These are phyloP conservation scores for Struthio camelus DNA, from an alignment of 2,113 vertebrate species.

Conservation along the genomic window DNA sequence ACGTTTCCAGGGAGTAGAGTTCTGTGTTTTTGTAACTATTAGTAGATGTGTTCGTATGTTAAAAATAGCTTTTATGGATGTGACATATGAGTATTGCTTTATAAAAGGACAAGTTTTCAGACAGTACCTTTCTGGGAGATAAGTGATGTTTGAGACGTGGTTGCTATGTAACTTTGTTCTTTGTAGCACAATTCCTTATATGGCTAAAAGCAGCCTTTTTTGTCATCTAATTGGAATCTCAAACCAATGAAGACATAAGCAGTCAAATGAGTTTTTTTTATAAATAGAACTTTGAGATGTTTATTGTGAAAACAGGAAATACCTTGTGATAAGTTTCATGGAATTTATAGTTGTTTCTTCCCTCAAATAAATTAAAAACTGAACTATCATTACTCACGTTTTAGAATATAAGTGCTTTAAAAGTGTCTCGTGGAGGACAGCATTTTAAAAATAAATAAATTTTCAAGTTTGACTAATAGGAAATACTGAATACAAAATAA, in stretches of 20 bases:
- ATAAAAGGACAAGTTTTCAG: not conserved
- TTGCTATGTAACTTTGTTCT: not conserved
- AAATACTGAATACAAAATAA: not conserved
- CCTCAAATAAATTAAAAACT: too few species aligned
- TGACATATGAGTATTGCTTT: not conserved
- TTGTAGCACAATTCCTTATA: slow-evolving; percentile 31
- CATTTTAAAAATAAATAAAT: not conserved
- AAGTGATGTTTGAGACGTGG: not conserved
- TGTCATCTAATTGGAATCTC: slow-evolving; percentile 13
- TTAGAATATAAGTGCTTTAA: not conserved
- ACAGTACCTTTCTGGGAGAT: slow-evolving; percentile 3
- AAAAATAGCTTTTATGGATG: slow-evolving; percentile 19
- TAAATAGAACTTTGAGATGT: slow-evolving; percentile 10
- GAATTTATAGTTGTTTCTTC: too few species aligned
- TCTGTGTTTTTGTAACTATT: not conserved
- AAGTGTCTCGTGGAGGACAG: not conserved
- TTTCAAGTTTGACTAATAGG: not conserved
- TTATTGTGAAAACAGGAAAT: slow-evolving; percentile 58
- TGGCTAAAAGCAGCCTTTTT: not conserved
- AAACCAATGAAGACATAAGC: not conserved
- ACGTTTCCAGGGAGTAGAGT: not conserved
- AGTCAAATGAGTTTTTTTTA: not conserved
- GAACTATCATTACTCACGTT: not conserved
- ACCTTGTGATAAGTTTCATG: not conserved
- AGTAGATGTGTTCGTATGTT: not conserved